Conservation (phyloP, 2,113 vertebrate species). For the Plotosus lineatus region DNA sequence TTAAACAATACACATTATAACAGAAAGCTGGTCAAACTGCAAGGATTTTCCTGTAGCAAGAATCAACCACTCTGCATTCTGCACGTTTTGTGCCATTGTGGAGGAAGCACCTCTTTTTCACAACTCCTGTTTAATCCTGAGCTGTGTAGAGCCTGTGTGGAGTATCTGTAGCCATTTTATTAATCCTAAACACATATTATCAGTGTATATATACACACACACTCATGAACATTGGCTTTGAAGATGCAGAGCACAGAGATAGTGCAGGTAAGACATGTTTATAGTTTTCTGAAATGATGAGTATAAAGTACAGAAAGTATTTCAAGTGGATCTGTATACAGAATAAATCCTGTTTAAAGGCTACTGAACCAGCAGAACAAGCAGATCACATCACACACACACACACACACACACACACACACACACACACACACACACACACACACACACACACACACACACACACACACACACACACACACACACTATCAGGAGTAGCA, state of each 20-base stretch:
- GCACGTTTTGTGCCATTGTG: background rate
- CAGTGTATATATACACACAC: too few relatives aligned
- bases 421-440: background rate
- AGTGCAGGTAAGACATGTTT: background rate
- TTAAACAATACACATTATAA: too few relatives aligned
- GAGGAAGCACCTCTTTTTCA: background rate
- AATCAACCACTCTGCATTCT: too few relatives aligned
- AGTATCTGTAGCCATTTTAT: too few relatives aligned
- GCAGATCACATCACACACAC: background rate
- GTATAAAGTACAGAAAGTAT: background rate
- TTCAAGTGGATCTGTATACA: background rate
- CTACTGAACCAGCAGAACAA: background rate
- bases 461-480: background rate
- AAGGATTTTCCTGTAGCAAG: too few relatives aligned
- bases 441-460: background rate
- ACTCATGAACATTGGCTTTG: background rate
- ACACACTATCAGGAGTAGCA: background rate
- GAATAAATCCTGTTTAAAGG: background rate
- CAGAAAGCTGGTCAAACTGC: too few relatives aligned
- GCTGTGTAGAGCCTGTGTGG: background rate
- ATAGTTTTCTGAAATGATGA: background rate
- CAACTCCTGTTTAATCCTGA: background rate
- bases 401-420: background rate
- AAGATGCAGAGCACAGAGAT: background rate
- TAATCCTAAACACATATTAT: too few relatives aligned